Percentiles rank a stretch among this genome's conserved stretches.
phyloP scores from a whole-genome alignment of 2,113 vertebrate genomes.

The Picathartes gymnocephalus region DNA sequence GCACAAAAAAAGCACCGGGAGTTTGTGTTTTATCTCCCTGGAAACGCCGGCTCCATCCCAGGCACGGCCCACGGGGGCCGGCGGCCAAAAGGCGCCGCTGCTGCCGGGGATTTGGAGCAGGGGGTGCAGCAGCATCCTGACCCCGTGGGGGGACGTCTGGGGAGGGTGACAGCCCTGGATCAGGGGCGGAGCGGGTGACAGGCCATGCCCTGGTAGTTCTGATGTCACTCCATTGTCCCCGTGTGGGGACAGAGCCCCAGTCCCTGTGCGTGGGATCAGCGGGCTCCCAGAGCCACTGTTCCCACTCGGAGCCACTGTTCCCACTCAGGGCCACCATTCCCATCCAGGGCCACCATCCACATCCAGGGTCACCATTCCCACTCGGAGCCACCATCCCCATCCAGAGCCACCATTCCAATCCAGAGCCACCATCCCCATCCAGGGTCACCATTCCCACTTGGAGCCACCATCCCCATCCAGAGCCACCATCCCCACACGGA shows the following conservation, averaged over 20 bases:
- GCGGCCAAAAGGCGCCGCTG: background rate
- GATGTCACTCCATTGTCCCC: background rate
- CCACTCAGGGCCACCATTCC: background rate
- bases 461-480: fast-evolving
- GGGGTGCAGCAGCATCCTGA: background rate
- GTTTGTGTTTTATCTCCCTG: conserved; percentile 45
- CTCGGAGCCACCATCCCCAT: fast-evolving
- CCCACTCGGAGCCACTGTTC: background rate
- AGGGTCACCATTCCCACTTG: fast-evolving
- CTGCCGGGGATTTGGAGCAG: fast-evolving
- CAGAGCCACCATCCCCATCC: fast-evolving
- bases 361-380: background rate
- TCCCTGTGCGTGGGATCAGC: fast-evolving
- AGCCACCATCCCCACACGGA: background rate
- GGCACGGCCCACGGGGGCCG: background rate
- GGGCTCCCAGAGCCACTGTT: background rate
- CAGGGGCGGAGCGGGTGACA: background rate
- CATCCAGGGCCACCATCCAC: background rate
- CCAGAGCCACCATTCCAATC: background rate
- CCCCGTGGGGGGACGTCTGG: fast-evolving
- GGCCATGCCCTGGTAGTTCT: background rate
- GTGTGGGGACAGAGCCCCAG: background rate
- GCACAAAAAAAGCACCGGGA: background rate
- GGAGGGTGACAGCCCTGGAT: background rate
- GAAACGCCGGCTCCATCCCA: background rate